Conservation (phyloP, 37 sponge, comb jelly and placozoan species). For the Ianthella basta region DNA sequence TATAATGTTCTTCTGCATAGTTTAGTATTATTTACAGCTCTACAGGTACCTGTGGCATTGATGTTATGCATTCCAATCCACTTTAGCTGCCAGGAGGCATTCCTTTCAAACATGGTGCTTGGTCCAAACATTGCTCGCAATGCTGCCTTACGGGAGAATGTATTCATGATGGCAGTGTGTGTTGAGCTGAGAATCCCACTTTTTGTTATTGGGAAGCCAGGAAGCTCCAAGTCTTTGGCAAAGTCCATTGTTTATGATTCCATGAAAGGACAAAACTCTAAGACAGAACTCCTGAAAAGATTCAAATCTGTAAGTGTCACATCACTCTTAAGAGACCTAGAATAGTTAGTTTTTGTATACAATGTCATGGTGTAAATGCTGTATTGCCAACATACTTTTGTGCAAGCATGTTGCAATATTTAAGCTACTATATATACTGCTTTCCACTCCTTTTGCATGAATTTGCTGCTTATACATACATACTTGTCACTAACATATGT, state of each 20-base stretch:
- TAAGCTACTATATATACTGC: no score
- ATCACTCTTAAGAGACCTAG: no score
- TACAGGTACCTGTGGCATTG: not conserved
- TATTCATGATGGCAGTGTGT: constrained; percentile 96
- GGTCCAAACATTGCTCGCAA: constrained; percentile 82
- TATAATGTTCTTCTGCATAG: no score
- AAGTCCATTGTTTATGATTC: constrained; percentile 77
- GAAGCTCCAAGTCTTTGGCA: constrained; percentile 93
- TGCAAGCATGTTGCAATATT: no score
- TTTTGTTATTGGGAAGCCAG: constrained; percentile 92
- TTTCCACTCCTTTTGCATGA: no score
- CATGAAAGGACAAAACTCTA: constrained; percentile 78
- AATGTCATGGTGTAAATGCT: no score
- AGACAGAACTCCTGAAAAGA: constrained; percentile 44
- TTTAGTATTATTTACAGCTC: no score
- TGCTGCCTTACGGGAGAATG: constrained; percentile 90
- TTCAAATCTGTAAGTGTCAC: constrained; percentile 63
- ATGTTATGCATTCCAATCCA: not conserved
- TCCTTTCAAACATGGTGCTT: constrained; percentile 75
- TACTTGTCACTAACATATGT: no score
- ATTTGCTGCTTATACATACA: no score
- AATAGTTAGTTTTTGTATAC: no score
- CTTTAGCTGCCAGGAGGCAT: constrained; percentile 75
- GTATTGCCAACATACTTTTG: no score
- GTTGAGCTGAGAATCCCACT: constrained; percentile 90